Conservation (phyloP, 2,888 invertebrate genomes). For the Oithona nana region DNA sequence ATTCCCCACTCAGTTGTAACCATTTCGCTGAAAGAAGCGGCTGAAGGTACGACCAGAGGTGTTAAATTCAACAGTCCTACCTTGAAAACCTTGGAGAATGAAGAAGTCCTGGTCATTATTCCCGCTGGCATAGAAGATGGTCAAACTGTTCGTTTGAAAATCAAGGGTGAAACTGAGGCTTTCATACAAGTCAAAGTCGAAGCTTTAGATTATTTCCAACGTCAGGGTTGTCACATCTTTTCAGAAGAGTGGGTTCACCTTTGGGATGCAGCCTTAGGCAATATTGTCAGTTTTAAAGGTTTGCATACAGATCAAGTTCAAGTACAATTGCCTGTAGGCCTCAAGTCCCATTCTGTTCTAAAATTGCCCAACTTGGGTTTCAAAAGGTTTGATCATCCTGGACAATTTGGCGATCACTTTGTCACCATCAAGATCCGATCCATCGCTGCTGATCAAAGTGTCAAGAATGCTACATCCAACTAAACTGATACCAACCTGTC, state of each 20-base stretch:
- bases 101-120: background rate
- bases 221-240: constrained; percentile 53
- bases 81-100: too few relatives aligned
- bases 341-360: constrained; percentile 76
- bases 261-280: constrained; percentile 80
- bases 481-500: too few relatives aligned
- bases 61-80: too few relatives aligned
- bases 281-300: constrained; percentile 55
- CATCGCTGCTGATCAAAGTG: too few relatives aligned
- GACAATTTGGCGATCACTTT: constrained; percentile 84
- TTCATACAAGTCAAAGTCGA: constrained; percentile 85
- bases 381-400: constrained; percentile 68
- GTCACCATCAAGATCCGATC: constrained; percentile 36
- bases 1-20: background rate
- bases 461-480: too few relatives aligned
- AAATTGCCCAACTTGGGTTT: constrained; percentile 74
- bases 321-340: constrained; percentile 72
- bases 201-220: constrained; percentile 63
- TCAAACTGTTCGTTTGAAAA: constrained; percentile 81
- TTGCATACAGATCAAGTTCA: constrained; percentile 76
- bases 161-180: constrained; percentile 62
- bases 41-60: background rate
- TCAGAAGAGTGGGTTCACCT: constrained; percentile 74
- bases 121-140: constrained; percentile 71
- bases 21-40: constrained; percentile 9